Conservation (phyloP, 2,888 invertebrate species). For the Drosophila nigritarsus region DNA sequence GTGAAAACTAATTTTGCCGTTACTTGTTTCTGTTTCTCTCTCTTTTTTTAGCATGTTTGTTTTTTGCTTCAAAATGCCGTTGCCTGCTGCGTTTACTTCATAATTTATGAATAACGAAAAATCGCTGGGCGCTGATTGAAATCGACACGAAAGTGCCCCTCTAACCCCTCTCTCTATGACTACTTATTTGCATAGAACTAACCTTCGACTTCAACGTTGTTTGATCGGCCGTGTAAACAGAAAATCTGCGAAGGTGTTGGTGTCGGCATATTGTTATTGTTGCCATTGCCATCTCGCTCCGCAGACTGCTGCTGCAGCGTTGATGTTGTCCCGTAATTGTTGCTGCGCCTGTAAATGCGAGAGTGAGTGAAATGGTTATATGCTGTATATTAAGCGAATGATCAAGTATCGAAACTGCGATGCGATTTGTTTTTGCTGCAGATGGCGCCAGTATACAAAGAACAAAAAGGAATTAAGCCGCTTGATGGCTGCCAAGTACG, state of each 20-base stretch:
- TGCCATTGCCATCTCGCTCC: constrained; percentile 35
- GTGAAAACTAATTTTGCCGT: constrained; percentile 69
- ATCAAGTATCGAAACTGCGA: constrained; percentile 24
- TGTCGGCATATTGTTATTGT: constrained; percentile 61
- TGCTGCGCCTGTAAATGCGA: constrained; percentile 19
- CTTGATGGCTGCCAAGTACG: constrained; percentile 54
- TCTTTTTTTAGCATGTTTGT: neutral
- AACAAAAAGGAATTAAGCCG: constrained; percentile 52
- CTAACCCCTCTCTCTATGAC: neutral
- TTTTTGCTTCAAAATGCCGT: constrained; percentile 48
- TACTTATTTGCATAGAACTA: constrained; percentile 48
- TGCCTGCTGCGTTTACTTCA: constrained; percentile 70
- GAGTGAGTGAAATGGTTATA: constrained; percentile 2
- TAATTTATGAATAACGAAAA: constrained; percentile 76
- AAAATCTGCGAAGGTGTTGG: constrained; percentile 68
- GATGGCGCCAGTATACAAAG: constrained; percentile 5
- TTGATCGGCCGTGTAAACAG: constrained; percentile 79
- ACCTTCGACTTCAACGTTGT: constrained; percentile 73
- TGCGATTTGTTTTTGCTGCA: neutral
- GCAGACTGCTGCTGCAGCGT: constrained; percentile 7
- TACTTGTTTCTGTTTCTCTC: constrained; percentile 6
- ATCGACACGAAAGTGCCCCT: constrained; percentile 69
- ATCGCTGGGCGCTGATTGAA: constrained; percentile 73
- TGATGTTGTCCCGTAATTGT: constrained; percentile 50
- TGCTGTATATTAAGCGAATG: constrained; percentile 1